Base-by-base conservation (phyloP, 2,888 invertebrate genomes). In the Operophtera brumata region DNA sequence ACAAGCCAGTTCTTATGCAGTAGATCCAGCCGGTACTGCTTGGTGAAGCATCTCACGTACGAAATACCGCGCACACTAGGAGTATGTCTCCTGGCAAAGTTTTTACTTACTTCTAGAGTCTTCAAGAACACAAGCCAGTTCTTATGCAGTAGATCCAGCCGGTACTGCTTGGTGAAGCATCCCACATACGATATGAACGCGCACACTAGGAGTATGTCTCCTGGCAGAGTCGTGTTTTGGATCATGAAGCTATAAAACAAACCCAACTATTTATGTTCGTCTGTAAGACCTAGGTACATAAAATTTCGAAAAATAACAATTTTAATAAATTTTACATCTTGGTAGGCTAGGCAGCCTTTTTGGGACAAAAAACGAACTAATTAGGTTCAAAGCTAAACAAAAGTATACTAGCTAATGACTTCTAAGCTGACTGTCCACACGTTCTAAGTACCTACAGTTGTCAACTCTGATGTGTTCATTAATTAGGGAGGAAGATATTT, bases 101-200 rank as follows among this genome's bases (percentile, higher is more conserved):
- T 47, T 95, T 95, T 54, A 52, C 56, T 56, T 68, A 94, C 94
- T 80, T 96, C 96, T 54, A 97, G 88, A 45, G 92, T 93, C 75
- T 94, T 95, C 43, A 98, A 84, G 80, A 93, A 96, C 1, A 96
- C 96, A 12, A 96, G 88, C 97, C 97, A 97, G 87, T 95, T 94
- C 80, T 97, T 96, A 61, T 96, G 94, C 64, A 97, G 83, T 25
- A 99, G 90, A 83, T 98, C 97, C 61, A 94, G 87, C 61, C 99
- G 92, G 78, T 97, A 99, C 70, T 95, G 94, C 77, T 98, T 98
- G 0, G 98, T 98, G 78, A 99, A 99, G 78, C 98, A 98, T 5
- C 99, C 99, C 6, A 97, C 97, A 78, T 99, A 99, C 0, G 98
- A 98, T 69, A 99, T 96, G 78, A 98, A 99, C 0, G 98, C 98